A percentile compares a stretch with the other conserved stretches of the same genome.
Evolutionary conservation across 2,888 invertebrate genomes (phyloP).

Genomic region (Drosophila subquinaria): DNA sequence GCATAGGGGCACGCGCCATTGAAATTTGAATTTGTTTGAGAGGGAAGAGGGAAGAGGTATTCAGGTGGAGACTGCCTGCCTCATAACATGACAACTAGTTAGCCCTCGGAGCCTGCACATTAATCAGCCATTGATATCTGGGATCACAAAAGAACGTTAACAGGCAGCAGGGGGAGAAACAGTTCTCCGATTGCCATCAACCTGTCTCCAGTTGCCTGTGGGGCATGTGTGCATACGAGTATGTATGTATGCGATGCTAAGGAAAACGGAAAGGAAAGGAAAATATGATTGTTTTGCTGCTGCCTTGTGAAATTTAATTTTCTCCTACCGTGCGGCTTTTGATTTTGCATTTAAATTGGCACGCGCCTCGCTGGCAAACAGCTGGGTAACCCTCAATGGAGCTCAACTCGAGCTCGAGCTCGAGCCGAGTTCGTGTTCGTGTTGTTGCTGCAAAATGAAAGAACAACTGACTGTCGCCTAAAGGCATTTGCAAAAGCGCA

Average conservation of each 20-base stretch:
- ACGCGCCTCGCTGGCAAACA: conserved; percentile 75
- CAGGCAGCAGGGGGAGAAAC: conserved; percentile 36
- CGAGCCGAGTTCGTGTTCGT: not conserved
- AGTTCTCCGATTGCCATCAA: not conserved
- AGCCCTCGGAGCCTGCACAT: conserved; percentile 32
- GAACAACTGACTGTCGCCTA: conserved; percentile 52
- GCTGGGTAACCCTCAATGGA: conserved; percentile 56
- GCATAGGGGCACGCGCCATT: conserved; percentile 37
- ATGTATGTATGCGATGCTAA: conserved; percentile 3
- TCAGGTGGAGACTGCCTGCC: not conserved
- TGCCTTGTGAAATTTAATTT: conserved; percentile 75
- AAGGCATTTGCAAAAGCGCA: conserved; percentile 39
- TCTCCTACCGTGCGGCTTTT: conserved; percentile 56
- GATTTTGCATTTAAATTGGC: conserved; percentile 81
- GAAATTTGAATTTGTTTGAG: conserved; percentile 44
- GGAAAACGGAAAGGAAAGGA: conserved; percentile 33
- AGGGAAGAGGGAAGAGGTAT: not conserved
- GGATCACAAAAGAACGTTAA: conserved; percentile 54
- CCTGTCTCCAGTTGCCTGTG: conserved; percentile 16
- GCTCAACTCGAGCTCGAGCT: conserved; percentile 4
- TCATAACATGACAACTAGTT: conserved; percentile 25
- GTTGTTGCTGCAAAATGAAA: conserved; percentile 48
- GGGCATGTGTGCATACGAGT: conserved; percentile 28
- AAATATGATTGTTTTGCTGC: conserved; percentile 73
- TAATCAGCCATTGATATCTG: conserved; percentile 79